A percentile compares a stretch with the other conserved stretches of the same genome.
These are phyloP conservation scores for Poeciliopsis paucimaculata DNA, from an alignment of 2,797 vertebrate genomes.

Conservation along the genomic window DNA sequence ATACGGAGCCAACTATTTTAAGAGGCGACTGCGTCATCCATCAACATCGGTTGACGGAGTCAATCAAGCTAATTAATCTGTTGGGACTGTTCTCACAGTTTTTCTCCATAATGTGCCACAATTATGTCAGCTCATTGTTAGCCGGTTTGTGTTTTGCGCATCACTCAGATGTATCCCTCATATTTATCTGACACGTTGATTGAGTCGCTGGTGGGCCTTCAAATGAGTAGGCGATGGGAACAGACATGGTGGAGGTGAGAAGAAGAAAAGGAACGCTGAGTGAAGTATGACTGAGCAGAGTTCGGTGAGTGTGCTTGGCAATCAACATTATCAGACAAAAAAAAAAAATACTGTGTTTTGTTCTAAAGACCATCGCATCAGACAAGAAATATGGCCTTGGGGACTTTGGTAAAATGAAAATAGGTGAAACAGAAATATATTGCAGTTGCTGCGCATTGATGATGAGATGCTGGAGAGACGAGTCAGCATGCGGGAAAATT, in stretches of 20 bases:
- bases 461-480: slow-evolving; percentile 23
- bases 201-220: background rate
- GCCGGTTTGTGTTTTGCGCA: background rate
- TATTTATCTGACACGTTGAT: background rate
- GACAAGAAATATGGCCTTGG: background rate
- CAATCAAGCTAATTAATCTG: slow-evolving; percentile 6
- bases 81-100: background rate
- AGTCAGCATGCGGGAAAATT: background rate
- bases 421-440: background rate
- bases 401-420: slow-evolving; percentile 13
- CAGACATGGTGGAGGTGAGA: background rate
- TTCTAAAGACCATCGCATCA: background rate
- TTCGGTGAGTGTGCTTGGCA: background rate
- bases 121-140: background rate
- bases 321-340: background rate
- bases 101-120: background rate
- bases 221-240: background rate
- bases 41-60: background rate
- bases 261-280: background rate
- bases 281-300: background rate
- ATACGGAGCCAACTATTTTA: slow-evolving; percentile 3
- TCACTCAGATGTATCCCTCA: background rate
- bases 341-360: background rate
- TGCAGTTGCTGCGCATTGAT: slow-evolving; percentile 14
- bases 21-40: background rate